Evolutionary conservation across 2,797 vertebrate genomes (phyloP).

Genomic region (Sebastes iracundus): DNA sequence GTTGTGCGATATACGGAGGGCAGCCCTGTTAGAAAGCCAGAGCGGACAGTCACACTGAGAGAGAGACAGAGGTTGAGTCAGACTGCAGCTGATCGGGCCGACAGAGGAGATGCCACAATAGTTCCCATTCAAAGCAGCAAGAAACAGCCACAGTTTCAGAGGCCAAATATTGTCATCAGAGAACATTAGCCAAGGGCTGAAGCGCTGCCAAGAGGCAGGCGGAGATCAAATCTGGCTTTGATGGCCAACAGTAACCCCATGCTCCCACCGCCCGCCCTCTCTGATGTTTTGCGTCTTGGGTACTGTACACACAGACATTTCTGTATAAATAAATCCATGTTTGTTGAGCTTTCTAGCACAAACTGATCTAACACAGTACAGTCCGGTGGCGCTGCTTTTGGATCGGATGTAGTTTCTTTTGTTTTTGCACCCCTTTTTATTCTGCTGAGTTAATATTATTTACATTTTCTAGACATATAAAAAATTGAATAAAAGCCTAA

Average conservation of each 20-base stretch:
- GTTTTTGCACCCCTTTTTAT: not conserved
- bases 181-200: constrained; percentile 71
- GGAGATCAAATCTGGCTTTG: constrained; percentile 73
- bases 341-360: constrained; percentile 34
- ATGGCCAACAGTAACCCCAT: constrained; percentile 60
- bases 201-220: constrained; percentile 64
- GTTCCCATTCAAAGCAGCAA: constrained; percentile 72
- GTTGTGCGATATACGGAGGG: not conserved
- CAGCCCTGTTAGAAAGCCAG: not conserved
- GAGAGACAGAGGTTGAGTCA: constrained; percentile 55
- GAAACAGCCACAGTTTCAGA: constrained; percentile 60
- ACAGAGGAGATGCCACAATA: constrained; percentile 74
- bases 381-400: not conserved
- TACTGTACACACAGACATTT: constrained; percentile 59
- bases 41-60: constrained; percentile 18
- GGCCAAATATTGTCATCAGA: constrained; percentile 78
- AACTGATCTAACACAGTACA: constrained; percentile 2
- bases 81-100: constrained; percentile 75
- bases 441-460: not conserved
- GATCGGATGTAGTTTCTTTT: not conserved
- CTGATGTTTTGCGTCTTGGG: constrained; percentile 36
- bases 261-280: constrained; percentile 43
- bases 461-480: not conserved
- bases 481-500: not conserved
- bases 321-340: constrained; percentile 66